Evolutionary conservation across 2,113 vertebrate species (phyloP).

Genomic region (Arothron firmamentum): DNA sequence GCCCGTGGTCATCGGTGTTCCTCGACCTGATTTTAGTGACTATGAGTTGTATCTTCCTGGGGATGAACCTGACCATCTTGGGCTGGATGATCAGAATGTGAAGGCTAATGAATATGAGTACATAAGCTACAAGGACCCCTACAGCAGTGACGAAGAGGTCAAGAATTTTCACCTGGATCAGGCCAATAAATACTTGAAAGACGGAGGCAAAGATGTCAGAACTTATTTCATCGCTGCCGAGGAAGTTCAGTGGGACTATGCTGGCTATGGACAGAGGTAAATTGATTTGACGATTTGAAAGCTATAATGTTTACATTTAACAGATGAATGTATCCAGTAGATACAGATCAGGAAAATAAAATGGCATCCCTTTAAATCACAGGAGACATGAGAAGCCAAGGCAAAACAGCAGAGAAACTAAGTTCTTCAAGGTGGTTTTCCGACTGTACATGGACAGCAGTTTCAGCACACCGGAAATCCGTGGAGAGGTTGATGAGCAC

Average conservation of each 20-base stretch:
- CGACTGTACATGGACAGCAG: constrained; percentile 82
- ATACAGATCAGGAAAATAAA: constrained; percentile 4
- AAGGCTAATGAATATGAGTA: constrained; percentile 74
- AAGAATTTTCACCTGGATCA: constrained; percentile 69
- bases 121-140: constrained; percentile 84
- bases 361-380: neutral
- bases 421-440: constrained; percentile 86
- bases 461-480: constrained; percentile 77
- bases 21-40: constrained; percentile 77
- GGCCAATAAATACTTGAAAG: constrained; percentile 77
- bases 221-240: constrained; percentile 87
- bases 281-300: neutral
- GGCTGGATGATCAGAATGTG: constrained; percentile 20
- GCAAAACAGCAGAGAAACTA: constrained; percentile 38
- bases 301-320: neutral
- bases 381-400: constrained; percentile 46
- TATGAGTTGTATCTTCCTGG: constrained; percentile 73
- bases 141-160: constrained; percentile 65
- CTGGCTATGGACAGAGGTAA: constrained; percentile 74
- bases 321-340: neutral
- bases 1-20: constrained; percentile 78
- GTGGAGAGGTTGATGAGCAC: constrained; percentile 84
- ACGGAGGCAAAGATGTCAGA: constrained; percentile 71
- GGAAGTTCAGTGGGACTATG: constrained; percentile 89
- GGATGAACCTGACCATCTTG: constrained; percentile 39